Base-by-base conservation (phyloP, 2,113 vertebrate genomes). In the Smithornis capensis region DNA sequence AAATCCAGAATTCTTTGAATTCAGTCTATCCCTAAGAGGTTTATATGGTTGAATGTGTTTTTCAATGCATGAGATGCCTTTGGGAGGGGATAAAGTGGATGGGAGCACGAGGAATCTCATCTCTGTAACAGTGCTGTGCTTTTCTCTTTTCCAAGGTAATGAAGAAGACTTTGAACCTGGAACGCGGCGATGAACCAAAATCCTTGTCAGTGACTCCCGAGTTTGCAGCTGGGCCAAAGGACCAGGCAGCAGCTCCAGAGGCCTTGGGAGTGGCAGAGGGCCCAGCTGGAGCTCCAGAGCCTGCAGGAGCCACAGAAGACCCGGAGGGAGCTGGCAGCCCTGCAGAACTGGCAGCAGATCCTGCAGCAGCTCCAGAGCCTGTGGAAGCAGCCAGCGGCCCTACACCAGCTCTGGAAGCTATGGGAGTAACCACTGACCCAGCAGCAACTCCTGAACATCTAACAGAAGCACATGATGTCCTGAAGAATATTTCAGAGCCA, bases 71-170 rank as follows among this genome's bases (percentile, higher is more conserved):
- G 5, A 50, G 44, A 29, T 1, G 4, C 19, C 22, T 76, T 55
- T 59, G 60, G 69, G 74, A 81, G 40, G 71, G 62, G 29, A 16
- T 77, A 9, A n/a, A 86, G 29, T 82, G 5, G 49, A 12, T 37
- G 33, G 37, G 52, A 42, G 24, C 25, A 2, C 0, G 0, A 79
- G 62, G 21, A 63, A 23, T 78, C 12, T 78, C 12, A 2, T 49
- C 15, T 87, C 73, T 31, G 2, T 94, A 74, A 87, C 0, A 2
- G 29, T 68, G 44, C 9, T 3, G 2, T 77, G 74, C 24, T 73
- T 71, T 74, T 49, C 92, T 38, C 83, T 33, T 96, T 44, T 91
- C 81, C 42, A 81, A 98, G 98, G 83, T 98, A 56, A 49, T 98
- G 60, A 98, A 96, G 80, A 97, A 94, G 63, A 69, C 78, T 79